Evolutionary conservation across 2,113 vertebrate species (phyloP).

Genomic region (Myocastor coypus): DNA sequence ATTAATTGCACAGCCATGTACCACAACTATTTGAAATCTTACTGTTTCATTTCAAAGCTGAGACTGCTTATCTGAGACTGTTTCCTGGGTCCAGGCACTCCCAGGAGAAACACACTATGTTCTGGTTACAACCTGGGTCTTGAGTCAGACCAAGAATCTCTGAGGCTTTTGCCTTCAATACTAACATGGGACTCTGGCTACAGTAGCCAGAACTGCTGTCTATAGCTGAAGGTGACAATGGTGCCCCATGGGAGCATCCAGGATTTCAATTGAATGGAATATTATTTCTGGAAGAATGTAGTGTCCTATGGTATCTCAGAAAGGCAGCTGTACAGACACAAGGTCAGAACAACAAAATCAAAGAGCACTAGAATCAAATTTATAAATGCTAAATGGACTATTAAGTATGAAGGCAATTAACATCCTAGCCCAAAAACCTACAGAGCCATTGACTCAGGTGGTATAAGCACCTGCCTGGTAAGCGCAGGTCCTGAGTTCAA

Average conservation of each 20-base stretch:
- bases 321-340: neutral
- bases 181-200: accelerated
- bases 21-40: conserved; percentile 29
- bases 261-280: neutral
- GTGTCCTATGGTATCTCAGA: neutral
- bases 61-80: neutral
- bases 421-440: no score
- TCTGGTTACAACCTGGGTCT: neutral
- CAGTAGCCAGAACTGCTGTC: neutral
- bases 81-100: neutral
- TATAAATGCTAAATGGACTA: no score
- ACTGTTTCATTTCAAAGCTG: conserved; percentile 3
- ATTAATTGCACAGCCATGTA: neutral
- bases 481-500: no score
- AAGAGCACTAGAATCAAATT: neutral
- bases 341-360: neutral
- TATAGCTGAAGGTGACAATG: accelerated
- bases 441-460: no score
- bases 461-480: no score
- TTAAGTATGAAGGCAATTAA: no score
- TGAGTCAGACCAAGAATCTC: neutral
- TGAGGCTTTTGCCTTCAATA: neutral
- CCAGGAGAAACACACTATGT: neutral
- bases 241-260: neutral
- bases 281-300: neutral